Evolutionary conservation across 2,113 vertebrate species (phyloP).

Genomic region (Struthio camelus): DNA sequence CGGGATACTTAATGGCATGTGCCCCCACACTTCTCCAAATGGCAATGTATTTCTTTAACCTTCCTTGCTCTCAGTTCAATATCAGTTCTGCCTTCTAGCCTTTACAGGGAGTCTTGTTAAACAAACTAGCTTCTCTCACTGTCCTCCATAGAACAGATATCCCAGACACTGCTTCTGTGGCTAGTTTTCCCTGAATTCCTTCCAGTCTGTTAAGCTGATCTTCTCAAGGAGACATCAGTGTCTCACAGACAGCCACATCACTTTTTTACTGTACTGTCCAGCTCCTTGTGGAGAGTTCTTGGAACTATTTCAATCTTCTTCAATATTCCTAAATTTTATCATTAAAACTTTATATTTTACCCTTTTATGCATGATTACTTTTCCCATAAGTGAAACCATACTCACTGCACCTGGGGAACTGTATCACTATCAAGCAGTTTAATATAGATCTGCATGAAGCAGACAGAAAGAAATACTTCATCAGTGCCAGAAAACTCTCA

Average conservation of each 20-base stretch:
- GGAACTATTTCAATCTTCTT: background rate
- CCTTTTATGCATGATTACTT: background rate
- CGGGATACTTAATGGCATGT: background rate
- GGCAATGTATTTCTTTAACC: background rate
- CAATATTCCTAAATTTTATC: background rate
- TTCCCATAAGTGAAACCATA: background rate
- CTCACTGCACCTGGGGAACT: no score
- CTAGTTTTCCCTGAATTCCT: background rate
- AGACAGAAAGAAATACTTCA: background rate
- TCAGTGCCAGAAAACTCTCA: background rate
- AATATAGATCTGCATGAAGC: background rate
- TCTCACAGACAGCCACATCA: background rate
- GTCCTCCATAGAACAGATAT: background rate
- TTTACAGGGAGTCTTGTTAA: background rate
- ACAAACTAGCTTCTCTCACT: background rate
- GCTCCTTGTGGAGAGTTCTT: background rate
- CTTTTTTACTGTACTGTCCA: background rate
- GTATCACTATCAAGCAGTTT: background rate
- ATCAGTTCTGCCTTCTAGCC: background rate
- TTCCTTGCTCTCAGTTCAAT: background rate
- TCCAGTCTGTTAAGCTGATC: background rate
- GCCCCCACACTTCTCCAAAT: background rate
- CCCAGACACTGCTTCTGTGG: rapidly evolving
- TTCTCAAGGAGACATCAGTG: background rate
- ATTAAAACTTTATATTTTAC: background rate